phyloP scores from a whole-genome alignment of 1,140 invertebrate genomes.

The Cephus cinctus region DNA sequence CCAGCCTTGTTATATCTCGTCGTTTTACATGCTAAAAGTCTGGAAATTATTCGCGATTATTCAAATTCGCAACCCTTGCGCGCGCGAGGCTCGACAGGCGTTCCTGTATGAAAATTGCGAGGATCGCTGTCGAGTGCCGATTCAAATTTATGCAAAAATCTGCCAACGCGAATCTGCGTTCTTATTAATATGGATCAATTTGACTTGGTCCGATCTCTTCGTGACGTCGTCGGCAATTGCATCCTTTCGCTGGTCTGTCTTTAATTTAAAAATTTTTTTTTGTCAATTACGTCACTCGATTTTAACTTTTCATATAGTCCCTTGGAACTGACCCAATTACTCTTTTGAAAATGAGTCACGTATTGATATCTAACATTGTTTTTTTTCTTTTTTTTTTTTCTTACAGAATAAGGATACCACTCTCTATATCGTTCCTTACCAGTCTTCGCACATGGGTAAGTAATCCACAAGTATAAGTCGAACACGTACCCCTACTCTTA shows the following conservation, averaged over 20 bases:
- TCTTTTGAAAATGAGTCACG: too few relatives aligned
- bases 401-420: constrained; percentile 17
- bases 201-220: constrained; percentile 15
- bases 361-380: too few relatives aligned
- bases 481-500: too few relatives aligned
- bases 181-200: constrained; percentile 50
- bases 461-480: too few relatives aligned
- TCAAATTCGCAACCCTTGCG: constrained; percentile 40
- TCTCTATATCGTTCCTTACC: too few relatives aligned
- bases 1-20: too few relatives aligned
- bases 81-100: constrained; percentile 19
- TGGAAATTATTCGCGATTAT: constrained; percentile 47
- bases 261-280: too few relatives aligned
- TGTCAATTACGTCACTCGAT: neutral
- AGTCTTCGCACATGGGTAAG: too few relatives aligned
- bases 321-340: too few relatives aligned
- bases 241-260: too few relatives aligned
- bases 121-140: constrained; percentile 17
- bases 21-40: constrained; percentile 38
- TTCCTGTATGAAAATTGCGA: too few relatives aligned
- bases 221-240: neutral
- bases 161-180: constrained; percentile 32
- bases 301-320: neutral
- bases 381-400: constrained; percentile 10
- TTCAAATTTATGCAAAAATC: constrained; percentile 49